Conservation (phyloP, 2,113 vertebrate species). For the Silurus glanis region DNA sequence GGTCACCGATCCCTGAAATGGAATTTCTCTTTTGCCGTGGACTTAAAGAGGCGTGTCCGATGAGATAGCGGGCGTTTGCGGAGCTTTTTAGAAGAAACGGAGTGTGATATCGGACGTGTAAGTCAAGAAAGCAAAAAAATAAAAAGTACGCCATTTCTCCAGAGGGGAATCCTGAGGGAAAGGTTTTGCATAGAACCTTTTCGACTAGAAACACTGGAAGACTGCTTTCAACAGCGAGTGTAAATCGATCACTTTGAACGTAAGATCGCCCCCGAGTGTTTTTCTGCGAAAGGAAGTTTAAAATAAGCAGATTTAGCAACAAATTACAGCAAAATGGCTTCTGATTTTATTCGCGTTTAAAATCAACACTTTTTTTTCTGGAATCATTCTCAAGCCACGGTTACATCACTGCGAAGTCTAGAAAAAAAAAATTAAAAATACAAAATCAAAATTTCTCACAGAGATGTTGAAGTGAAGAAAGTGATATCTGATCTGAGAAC, state of each 20-base stretch:
- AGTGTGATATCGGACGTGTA: neutral
- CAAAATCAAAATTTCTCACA: no score
- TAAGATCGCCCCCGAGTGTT: neutral
- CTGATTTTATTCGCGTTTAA: neutral
- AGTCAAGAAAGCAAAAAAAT: neutral
- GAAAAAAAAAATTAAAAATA: no score
- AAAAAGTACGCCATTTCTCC: neutral
- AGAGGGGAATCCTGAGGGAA: neutral
- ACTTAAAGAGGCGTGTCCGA: conserved; percentile 55
- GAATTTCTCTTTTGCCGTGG: conserved; percentile 60
- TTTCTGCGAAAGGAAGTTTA: no score
- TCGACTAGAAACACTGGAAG: neutral
- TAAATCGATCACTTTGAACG: neutral
- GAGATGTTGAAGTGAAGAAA: no score
- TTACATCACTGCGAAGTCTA: no score
- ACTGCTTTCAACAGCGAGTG: no score
- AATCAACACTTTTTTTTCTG: neutral
- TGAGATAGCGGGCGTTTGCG: neutral
- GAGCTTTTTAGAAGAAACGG: conserved; percentile 4
- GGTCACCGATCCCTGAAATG: conserved; percentile 72
- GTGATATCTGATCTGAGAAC: no score
- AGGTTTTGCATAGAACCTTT: neutral
- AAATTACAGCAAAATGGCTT: neutral
- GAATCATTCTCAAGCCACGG: no score
- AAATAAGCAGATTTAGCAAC: neutral